Evolutionary conservation across 2,797 vertebrate species (phyloP).

Genomic region (Alcedo quadribrachys): DNA sequence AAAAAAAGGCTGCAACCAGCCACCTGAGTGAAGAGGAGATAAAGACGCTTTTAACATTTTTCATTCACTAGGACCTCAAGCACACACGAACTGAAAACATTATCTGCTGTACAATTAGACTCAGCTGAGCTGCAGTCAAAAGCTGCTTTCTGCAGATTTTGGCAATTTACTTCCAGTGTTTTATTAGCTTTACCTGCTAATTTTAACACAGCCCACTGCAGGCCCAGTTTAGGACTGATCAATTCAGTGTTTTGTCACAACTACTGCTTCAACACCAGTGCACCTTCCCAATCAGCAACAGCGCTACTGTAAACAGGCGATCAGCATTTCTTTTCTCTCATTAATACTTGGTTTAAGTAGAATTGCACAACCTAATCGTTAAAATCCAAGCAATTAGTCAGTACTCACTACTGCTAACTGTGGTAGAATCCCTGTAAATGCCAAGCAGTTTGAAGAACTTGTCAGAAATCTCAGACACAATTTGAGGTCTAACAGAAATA

Average conservation of each 20-base stretch:
- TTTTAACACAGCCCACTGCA: background rate
- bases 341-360: background rate
- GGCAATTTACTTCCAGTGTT: background rate
- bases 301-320: background rate
- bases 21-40: background rate
- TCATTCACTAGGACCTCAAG: background rate
- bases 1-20: background rate
- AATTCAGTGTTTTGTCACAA: background rate
- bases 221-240: background rate
- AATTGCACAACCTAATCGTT: background rate
- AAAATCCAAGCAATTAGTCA: constrained; percentile 13
- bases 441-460: background rate
- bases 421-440: background rate
- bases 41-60: background rate
- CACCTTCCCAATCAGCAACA: background rate
- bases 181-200: background rate
- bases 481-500: background rate
- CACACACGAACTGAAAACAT: background rate
- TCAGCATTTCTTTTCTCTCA: background rate
- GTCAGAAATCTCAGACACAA: background rate
- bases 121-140: background rate
- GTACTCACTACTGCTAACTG: background rate
- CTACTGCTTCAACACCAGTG: background rate
- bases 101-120: background rate
- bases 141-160: background rate